phyloP scores from a whole-genome alignment of 1,140 invertebrate genomes.

The Teleopsis dalmanni region DNA sequence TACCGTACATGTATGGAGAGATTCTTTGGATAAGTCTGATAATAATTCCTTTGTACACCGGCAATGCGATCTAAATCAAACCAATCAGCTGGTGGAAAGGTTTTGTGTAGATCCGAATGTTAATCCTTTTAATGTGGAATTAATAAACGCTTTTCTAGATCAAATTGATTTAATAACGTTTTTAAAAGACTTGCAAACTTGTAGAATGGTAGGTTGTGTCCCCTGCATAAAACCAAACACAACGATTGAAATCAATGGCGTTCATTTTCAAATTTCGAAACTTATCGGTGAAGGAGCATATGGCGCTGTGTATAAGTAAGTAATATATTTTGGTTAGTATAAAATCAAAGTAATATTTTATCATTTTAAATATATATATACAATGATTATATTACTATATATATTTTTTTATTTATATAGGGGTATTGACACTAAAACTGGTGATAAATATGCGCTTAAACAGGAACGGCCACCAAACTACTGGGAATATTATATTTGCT shows the following conservation, averaged over 20 bases:
- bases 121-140: conserved; percentile 52
- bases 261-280: conserved; percentile 59
- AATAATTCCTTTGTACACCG: conserved; percentile 11
- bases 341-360: no score
- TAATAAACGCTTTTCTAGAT: conserved; percentile 48
- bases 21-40: conserved; percentile 5
- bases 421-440: conserved; percentile 20
- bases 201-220: conserved; percentile 26
- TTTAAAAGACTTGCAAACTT: conserved; percentile 26
- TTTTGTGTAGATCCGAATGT: conserved; percentile 25
- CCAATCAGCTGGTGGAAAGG: conserved; percentile 11
- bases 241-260: conserved; percentile 46
- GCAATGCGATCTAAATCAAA: conserved; percentile 14
- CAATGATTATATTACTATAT: not conserved
- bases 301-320: conserved; percentile 60
- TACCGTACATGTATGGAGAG: conserved; percentile 23
- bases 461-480: conserved; percentile 69
- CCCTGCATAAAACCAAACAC: conserved; percentile 38
- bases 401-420: conserved; percentile 9
- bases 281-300: conserved; percentile 67
- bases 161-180: conserved; percentile 47
- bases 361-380: not conserved
- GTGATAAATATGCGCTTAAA: conserved; percentile 59
- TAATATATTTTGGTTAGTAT: conserved; percentile 12
- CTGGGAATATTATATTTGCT: conserved; percentile 75